Evolutionary conservation across 2,888 invertebrate genomes (phyloP).

Genomic region (Tetrapedia diversipes): DNA sequence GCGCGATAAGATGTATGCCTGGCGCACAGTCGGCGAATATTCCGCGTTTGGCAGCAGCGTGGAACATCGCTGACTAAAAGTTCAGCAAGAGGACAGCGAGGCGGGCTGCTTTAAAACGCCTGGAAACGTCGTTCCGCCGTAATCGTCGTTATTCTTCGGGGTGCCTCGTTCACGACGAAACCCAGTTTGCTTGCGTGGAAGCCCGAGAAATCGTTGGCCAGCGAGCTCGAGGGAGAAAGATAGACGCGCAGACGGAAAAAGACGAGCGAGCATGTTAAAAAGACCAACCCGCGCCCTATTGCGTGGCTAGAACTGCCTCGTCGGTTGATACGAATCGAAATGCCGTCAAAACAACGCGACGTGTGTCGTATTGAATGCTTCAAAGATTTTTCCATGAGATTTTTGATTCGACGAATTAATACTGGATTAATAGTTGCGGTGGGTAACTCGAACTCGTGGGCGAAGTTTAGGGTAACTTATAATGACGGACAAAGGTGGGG

Average conservation of each 20-base stretch:
- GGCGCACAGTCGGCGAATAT: no score
- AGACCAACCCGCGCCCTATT: conserved; percentile 21
- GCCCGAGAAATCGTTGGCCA: conserved; percentile 59
- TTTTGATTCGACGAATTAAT: no score
- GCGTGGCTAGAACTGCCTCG: conserved; percentile 2
- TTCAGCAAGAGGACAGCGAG: neutral
- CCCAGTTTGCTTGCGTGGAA: conserved; percentile 52
- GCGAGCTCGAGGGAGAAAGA: conserved; percentile 10
- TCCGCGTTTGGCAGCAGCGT: neutral
- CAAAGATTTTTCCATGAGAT: no score
- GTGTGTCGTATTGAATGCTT: no score
- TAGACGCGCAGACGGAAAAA: neutral
- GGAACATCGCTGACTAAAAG: neutral
- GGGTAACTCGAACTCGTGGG: neutral
- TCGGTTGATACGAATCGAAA: conserved; percentile 21
- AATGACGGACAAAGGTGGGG: neutral
- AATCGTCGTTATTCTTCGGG: conserved; percentile 50
- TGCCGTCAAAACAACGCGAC: neutral
- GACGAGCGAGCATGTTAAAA: conserved; percentile 7
- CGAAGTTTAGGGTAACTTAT: neutral
- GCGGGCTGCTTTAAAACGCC: no score
- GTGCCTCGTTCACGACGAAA: conserved; percentile 47
- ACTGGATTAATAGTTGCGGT: no score
- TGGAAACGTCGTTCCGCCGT: conserved; percentile 42
- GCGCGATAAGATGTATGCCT: no score